These are phyloP conservation scores for Orchesellides sinensis DNA, from an alignment of 2,888 invertebrate species.

Conservation along the genomic window DNA sequence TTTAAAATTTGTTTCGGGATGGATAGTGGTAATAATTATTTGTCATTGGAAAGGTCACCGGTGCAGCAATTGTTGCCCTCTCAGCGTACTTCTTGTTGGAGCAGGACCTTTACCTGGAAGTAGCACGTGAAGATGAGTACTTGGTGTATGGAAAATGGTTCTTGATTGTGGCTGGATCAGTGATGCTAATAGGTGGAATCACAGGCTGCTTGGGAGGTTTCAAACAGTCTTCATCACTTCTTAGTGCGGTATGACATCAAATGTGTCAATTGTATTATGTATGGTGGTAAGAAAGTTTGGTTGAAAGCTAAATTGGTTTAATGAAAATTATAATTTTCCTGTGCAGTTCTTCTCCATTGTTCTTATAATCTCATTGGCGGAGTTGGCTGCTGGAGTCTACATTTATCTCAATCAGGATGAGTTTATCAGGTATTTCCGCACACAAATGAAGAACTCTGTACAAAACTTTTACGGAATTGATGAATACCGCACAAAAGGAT, in stretches of 20 bases:
- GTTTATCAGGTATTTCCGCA: conserved; percentile 70
- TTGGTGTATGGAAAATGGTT: conserved; percentile 72
- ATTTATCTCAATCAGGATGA: conserved; percentile 72
- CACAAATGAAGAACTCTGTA: conserved; percentile 71
- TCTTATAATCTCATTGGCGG: conserved; percentile 71
- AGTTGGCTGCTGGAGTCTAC: conserved; percentile 73
- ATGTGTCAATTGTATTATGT: not conserved
- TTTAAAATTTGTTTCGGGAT: no score
- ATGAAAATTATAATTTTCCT: conserved; percentile 31
- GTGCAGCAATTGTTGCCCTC: conserved; percentile 70
- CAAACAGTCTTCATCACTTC: conserved; percentile 71
- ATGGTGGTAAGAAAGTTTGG: not conserved
- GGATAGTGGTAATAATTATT: not conserved
- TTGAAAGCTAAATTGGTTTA: not conserved
- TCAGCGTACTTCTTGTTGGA: conserved; percentile 71
- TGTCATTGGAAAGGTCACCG: conserved; percentile 66
- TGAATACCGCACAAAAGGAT: conserved; percentile 68
- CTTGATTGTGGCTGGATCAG: conserved; percentile 70
- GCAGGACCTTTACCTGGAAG: conserved; percentile 68
- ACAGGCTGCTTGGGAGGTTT: conserved; percentile 73
- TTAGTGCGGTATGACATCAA: conserved; percentile 69
- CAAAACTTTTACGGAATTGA: conserved; percentile 71
- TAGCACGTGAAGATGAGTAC: conserved; percentile 70
- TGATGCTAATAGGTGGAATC: conserved; percentile 72
- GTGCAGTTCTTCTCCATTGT: conserved; percentile 72